phyloP scores from a whole-genome alignment of 2,797 vertebrate species.

The Cephalopachus bancanus region DNA sequence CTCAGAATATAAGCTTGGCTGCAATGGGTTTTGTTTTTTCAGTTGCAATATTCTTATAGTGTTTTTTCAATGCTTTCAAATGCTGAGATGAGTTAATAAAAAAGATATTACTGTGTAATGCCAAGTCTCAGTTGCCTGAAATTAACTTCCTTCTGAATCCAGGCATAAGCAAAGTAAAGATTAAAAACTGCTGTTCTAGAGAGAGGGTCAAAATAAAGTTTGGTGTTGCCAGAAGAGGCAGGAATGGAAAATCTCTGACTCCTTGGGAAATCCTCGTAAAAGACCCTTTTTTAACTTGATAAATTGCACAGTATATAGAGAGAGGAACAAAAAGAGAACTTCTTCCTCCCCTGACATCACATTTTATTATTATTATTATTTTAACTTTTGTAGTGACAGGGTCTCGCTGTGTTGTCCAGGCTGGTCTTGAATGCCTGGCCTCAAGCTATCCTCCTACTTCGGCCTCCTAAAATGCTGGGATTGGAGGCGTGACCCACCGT shows the following conservation, averaged over 20 bases:
- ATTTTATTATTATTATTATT: too few relatives aligned
- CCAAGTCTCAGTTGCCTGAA: background rate
- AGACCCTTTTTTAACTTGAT: background rate
- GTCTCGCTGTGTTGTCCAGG: too few relatives aligned
- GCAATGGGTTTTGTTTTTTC: background rate
- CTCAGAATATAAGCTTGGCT: background rate
- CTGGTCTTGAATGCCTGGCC: too few relatives aligned
- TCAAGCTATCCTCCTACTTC: too few relatives aligned
- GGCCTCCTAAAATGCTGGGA: too few relatives aligned
- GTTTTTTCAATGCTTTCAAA: constrained; percentile 18
- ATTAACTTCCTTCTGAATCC: background rate
- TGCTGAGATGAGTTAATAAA: constrained; percentile 39
- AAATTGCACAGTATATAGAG: background rate
- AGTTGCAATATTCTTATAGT: constrained; percentile 24
- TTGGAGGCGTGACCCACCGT: too few relatives aligned
- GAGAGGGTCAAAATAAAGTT: background rate
- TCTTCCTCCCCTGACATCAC: background rate
- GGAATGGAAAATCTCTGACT: background rate
- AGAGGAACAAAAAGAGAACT: background rate
- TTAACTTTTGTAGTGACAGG: too few relatives aligned
- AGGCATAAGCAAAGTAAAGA: background rate
- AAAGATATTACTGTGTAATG: constrained; percentile 39
- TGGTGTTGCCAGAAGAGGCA: background rate
- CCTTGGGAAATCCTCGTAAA: background rate
- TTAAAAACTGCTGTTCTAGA: background rate